Conservation (phyloP, 1,140 invertebrate genomes). For the Delia radicum region DNA sequence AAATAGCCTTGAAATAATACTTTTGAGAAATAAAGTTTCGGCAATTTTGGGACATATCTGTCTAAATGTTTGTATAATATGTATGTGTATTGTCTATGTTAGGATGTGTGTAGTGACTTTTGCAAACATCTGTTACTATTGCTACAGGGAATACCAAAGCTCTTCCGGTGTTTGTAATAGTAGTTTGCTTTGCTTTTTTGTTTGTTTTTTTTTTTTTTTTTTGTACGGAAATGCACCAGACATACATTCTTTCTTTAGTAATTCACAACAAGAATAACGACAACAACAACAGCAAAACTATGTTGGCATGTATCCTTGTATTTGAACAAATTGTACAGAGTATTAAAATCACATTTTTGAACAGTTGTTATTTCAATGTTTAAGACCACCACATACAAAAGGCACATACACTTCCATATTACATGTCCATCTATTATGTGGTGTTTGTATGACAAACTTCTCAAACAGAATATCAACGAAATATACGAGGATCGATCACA, state of each 20-base stretch:
- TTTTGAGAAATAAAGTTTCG: no score
- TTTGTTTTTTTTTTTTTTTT: not conserved
- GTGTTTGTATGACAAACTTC: not conserved
- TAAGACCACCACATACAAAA: not conserved
- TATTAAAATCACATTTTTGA: conserved; percentile 2
- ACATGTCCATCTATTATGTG: not conserved
- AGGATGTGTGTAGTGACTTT: not conserved
- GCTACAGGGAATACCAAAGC: not conserved
- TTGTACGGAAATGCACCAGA: not conserved
- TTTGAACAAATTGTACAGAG: not conserved
- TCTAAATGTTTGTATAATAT: no score
- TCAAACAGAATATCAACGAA: not conserved
- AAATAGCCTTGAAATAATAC: no score
- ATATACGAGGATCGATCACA: not conserved
- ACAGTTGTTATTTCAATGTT: not conserved
- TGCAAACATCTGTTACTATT: not conserved
- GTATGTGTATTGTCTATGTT: not conserved
- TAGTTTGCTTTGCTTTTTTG: not conserved
- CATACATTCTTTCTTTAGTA: not conserved
- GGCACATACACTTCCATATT: not conserved
- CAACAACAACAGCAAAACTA: not conserved
- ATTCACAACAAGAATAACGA: not conserved
- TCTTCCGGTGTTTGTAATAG: not conserved
- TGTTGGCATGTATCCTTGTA: not conserved
- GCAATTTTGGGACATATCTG: no score